A percentile compares a stretch with the other conserved stretches of the same genome.
These are phyloP conservation scores for Crotalus helleri DNA, from an alignment of 2,113 vertebrate genomes.

Conservation along the genomic window DNA sequence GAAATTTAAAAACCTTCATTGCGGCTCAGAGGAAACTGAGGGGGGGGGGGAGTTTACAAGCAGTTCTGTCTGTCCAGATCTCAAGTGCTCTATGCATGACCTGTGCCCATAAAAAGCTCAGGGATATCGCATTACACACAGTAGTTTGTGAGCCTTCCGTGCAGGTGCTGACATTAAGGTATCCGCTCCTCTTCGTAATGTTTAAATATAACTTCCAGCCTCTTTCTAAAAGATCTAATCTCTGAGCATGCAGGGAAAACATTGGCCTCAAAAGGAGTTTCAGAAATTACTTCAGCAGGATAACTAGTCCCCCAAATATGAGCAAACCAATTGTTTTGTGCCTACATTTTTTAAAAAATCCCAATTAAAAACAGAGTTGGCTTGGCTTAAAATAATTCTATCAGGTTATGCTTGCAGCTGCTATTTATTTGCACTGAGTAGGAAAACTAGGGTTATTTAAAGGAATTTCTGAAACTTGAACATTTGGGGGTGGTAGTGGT, in stretches of 20 bases:
- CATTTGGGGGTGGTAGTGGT: neutral
- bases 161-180: neutral
- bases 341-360: neutral
- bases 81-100: neutral
- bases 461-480: slow-evolving; percentile 53
- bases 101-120: neutral
- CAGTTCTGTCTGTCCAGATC: neutral
- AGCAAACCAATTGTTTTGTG: neutral
- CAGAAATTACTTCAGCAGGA: slow-evolving; percentile 43
- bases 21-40: neutral
- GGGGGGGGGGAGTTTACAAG: neutral
- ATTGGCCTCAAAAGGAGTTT: slow-evolving; percentile 28
- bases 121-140: neutral
- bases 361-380: neutral
- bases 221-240: neutral
- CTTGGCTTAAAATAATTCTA: neutral
- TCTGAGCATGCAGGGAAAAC: slow-evolving; percentile 8
- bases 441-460: fast-evolving
- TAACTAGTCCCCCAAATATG: neutral
- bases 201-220: neutral
- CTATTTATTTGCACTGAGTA: neutral
- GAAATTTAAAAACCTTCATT: neutral
- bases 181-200: neutral
- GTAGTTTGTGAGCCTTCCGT: neutral
- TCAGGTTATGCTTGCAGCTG: fast-evolving